Evolutionary conservation across 2,797 vertebrate genomes (phyloP).

Genomic region (Pseudochaenichthys georgianus): DNA sequence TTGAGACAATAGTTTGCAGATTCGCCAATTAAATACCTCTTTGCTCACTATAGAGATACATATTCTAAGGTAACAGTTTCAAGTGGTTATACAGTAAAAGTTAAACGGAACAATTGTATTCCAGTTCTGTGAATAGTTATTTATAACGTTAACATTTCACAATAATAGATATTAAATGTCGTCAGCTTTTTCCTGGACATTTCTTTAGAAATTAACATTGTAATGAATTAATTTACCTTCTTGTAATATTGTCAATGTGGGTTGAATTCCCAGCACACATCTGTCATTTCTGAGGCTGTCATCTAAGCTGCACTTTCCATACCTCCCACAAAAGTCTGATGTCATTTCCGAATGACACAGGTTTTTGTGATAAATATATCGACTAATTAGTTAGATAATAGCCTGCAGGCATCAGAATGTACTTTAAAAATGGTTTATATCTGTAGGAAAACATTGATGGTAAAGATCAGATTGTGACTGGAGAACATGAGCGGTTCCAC

Average conservation of each 20-base stretch:
- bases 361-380: slow-evolving; percentile 8
- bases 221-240: background rate
- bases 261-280: slow-evolving; percentile 21
- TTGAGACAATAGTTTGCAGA: no score
- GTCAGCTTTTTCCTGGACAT: background rate
- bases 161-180: background rate
- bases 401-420: background rate
- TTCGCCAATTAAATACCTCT: no score
- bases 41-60: no score
- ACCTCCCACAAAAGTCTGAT: slow-evolving; percentile 26
- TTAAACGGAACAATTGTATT: no score
- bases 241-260: slow-evolving; percentile 1
- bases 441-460: slow-evolving; percentile 13
- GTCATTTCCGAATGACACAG: slow-evolving; percentile 22
- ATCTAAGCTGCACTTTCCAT: slow-evolving; percentile 57
- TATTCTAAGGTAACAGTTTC: no score
- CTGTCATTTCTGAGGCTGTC: slow-evolving; percentile 4
- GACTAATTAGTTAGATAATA: background rate
- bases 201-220: background rate
- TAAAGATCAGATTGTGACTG: background rate
- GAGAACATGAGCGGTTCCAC: slow-evolving; percentile 8
- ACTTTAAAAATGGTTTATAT: slow-evolving; percentile 2
- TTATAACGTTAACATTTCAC: no score
- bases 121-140: background rate
- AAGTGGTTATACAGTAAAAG: no score